Percentiles rank a stretch among this genome's conserved stretches.
phyloP scores from a whole-genome alignment of 2,113 vertebrate genomes.

The Gasterosteus nipponicus region DNA sequence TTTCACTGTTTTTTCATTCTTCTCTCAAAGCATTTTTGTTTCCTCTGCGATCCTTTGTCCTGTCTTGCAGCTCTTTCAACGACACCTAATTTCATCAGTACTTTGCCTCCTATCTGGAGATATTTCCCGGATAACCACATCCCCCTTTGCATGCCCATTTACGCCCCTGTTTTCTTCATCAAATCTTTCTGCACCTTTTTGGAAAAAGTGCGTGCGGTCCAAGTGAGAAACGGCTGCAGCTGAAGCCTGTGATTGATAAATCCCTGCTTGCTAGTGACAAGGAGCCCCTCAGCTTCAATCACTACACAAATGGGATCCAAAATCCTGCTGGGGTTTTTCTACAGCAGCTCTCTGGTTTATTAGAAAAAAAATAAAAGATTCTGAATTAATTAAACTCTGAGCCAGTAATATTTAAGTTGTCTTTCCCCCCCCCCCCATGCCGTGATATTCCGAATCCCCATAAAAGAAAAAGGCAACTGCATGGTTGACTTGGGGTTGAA shows the following conservation, averaged over 20 bases:
- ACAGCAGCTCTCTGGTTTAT: constrained; percentile 28
- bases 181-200: constrained; percentile 28
- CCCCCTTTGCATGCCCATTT: constrained; percentile 32
- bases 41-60: background rate
- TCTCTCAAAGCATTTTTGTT: constrained; percentile 8
- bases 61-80: background rate
- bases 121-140: constrained; percentile 32
- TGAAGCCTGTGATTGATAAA: constrained; percentile 72
- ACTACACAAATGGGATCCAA: constrained; percentile 54
- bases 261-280: constrained; percentile 60
- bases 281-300: constrained; percentile 58
- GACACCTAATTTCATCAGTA: constrained; percentile 12
- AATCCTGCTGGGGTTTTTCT: constrained; percentile 62
- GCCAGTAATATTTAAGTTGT: background rate
- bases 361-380: constrained; percentile 6
- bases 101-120: background rate
- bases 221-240: constrained; percentile 47
- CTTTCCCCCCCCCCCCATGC: background rate
- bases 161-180: constrained; percentile 35
- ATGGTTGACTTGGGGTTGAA: constrained; percentile 12
- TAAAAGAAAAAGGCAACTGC: background rate
- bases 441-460: background rate
- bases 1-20: constrained; percentile 14
- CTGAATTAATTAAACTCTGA: constrained; percentile 9
- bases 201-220: background rate